These are phyloP conservation scores for Psittacus erithacus DNA, from an alignment of 2,113 vertebrate species.

Conservation along the genomic window DNA sequence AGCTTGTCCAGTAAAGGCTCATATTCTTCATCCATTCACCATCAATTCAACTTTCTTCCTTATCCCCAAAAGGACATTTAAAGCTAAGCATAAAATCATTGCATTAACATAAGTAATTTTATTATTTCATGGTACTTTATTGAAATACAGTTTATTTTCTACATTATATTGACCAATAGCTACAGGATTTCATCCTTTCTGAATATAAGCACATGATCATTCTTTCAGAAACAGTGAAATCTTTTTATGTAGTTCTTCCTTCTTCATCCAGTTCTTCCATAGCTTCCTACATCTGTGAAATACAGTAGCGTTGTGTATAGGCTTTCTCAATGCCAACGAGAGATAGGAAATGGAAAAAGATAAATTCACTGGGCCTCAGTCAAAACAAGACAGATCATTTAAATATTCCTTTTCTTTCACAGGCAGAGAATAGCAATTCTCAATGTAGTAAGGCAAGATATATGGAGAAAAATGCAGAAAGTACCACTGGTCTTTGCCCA, in stretches of 20 bases:
- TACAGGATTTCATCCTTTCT: neutral
- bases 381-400: neutral
- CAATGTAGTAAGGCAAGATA: neutral
- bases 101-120: neutral
- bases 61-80: neutral
- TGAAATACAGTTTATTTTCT: neutral
- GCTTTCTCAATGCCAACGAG: slow-evolving; percentile 10
- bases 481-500: neutral
- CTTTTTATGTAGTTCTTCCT: neutral
- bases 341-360: neutral
- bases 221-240: neutral
- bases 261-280: neutral
- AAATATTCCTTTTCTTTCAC: slow-evolving; percentile 25
- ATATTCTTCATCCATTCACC: neutral
- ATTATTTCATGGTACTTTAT: neutral
- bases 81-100: neutral
- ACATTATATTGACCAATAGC: neutral
- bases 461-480: neutral
- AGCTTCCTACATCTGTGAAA: neutral
- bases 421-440: neutral
- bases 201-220: neutral
- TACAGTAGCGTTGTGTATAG: neutral
- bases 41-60: neutral
- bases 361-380: slow-evolving; percentile 12
- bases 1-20: neutral